These are phyloP conservation scores for Lamprotornis superbus DNA, from an alignment of 2,113 vertebrate species.

Conservation along the genomic window DNA sequence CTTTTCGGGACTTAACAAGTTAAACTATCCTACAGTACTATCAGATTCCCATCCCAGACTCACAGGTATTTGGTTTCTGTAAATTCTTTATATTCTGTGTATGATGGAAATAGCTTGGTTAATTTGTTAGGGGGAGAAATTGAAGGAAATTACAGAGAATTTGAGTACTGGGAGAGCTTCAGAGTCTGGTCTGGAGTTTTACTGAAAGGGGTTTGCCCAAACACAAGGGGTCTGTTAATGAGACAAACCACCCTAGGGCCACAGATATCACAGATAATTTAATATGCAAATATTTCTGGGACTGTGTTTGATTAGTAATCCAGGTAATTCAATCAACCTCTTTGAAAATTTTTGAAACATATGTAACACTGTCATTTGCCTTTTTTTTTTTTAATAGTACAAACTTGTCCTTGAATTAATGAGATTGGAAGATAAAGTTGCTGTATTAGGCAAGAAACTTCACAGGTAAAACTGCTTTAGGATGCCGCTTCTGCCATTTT, in stretches of 20 bases:
- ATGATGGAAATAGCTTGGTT: not conserved
- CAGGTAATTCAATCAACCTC: not conserved
- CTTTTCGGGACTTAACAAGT: not conserved
- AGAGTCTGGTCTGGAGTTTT: not conserved
- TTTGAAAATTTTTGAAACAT: not conserved
- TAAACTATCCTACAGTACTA: not conserved
- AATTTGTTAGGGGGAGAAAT: not conserved
- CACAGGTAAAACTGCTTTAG: not conserved
- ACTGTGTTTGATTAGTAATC: not conserved
- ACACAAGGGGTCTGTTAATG: not conserved
- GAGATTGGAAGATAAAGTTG: not conserved
- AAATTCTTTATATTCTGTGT: not conserved
- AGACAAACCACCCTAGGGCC: not conserved
- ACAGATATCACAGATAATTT: not conserved
- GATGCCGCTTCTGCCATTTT: constrained; percentile 9
- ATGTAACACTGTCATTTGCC: not conserved
- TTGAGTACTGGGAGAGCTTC: not conserved
- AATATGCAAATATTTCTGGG: not conserved
- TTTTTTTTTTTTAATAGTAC: not conserved
- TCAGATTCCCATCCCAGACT: not conserved
- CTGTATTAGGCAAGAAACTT: not conserved
- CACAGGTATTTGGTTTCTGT: not conserved
- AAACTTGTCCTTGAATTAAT: not conserved
- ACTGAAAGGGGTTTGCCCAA: not conserved
- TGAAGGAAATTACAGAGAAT: not conserved